Base-by-base conservation (phyloP, 2,888 invertebrate species). In the Callyntrura sp. region DNA sequence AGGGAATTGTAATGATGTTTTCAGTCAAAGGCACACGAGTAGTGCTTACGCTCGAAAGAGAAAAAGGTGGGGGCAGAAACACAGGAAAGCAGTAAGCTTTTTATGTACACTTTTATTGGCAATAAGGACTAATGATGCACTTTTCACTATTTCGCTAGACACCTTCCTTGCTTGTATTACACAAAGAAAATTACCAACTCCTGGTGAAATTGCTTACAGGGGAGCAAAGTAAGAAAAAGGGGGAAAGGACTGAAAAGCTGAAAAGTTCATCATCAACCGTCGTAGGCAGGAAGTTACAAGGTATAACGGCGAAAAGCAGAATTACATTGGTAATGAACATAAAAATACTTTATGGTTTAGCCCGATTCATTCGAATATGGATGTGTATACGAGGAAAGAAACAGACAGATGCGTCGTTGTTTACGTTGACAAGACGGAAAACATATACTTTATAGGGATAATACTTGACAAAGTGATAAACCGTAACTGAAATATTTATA, bases 111-210 rank as follows among this genome's bases (percentile, higher is more conserved):
- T 23, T 82, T 88, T 88, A 88, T 88, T 88, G 88, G 60, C 82
- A 88, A 88, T 88, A 88, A 88, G 88, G 82, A 83, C 88, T 88
- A 88, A 88, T 88, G 88, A 88, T 83, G 88, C 76, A 73, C 88
- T 88, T 88, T 88, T 83, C 73, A 70, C 76, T 55, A 78, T 78
- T 78, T 51, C 76, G 55, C 57, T 48, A 82, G 70, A 81, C 88
- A 82, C 88, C 83, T 88, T 88, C 83, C 68, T 60, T n/a, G 12
- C 76, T 25, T 78, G 76, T 78, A 55, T 28, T 78, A 78, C 76
- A 78, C 55, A 28, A 23, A 55, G 76, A 20, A 78, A 78, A 78
- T 25, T 78, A 51, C 76, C 11, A 51, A 28, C 51, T 78, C 76
- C 20, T 25, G 23, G 51, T 51, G 55, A 78, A 78, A 78, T 78